Evolutionary conservation across 2,797 vertebrate genomes (phyloP).

Genomic region (Odontamblyopus lacepedii): DNA sequence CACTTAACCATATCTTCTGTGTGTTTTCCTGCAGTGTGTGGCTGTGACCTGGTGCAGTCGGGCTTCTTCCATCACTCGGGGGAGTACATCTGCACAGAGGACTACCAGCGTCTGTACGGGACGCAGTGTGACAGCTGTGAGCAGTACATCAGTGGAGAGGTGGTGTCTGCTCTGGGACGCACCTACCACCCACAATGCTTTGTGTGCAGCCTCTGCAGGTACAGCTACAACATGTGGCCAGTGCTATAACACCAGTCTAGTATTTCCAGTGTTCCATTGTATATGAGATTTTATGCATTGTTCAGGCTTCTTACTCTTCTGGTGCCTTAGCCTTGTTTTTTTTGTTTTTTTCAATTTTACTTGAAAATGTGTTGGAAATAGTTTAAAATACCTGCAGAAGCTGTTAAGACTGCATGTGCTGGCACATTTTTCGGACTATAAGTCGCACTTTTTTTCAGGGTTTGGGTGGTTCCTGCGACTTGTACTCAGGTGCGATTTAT

Average conservation of each 20-base stretch:
- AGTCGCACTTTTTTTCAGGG: too few species aligned
- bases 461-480: too few species aligned
- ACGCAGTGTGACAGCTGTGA: conserved; percentile 93
- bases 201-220: conserved; percentile 92
- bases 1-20: not conserved
- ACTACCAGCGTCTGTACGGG: conserved; percentile 95
- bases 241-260: too few species aligned
- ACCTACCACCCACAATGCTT: conserved; percentile 96
- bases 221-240: not conserved
- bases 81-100: conserved; percentile 93
- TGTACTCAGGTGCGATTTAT: too few species aligned
- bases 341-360: too few species aligned
- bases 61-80: conserved; percentile 97
- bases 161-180: conserved; percentile 92
- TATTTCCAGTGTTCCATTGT: too few species aligned
- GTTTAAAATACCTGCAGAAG: not conserved
- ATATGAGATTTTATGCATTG: too few species aligned
- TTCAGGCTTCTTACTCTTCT: too few species aligned
- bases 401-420: not conserved
- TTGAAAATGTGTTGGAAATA: too few species aligned
- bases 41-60: conserved; percentile 88
- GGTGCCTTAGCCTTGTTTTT: too few species aligned
- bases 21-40: conserved; percentile 79
- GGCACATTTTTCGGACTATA: too few species aligned
- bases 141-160: conserved; percentile 94